These are phyloP conservation scores for Formica aserva DNA, from an alignment of 2,888 invertebrate genomes.

Conservation along the genomic window DNA sequence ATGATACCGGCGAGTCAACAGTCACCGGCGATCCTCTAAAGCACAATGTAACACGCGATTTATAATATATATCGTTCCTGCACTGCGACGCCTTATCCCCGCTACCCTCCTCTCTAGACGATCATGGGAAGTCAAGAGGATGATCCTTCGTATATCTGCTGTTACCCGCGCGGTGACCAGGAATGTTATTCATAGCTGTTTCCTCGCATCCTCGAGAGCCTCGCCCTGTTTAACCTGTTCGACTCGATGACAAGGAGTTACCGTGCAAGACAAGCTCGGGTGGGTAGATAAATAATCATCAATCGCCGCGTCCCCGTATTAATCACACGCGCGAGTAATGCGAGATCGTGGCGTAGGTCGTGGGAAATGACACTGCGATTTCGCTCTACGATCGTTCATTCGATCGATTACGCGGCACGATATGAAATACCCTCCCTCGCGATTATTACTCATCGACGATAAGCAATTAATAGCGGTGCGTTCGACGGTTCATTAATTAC, in stretches of 20 bases:
- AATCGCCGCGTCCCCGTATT: slow-evolving; percentile 5
- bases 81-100: slow-evolving; percentile 27
- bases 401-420: slow-evolving; percentile 66
- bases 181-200: slow-evolving; percentile 55
- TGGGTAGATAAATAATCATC: slow-evolving; percentile 26
- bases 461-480: slow-evolving; percentile 67
- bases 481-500: slow-evolving; percentile 71
- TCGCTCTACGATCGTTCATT: slow-evolving; percentile 78
- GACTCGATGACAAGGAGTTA: not conserved
- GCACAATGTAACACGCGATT: slow-evolving; percentile 84
- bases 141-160: slow-evolving; percentile 51
- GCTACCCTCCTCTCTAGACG: slow-evolving; percentile 48
- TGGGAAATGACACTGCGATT: slow-evolving; percentile 81
- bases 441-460: slow-evolving; percentile 69
- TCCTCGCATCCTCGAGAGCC: not conserved
- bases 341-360: slow-evolving; percentile 69
- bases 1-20: slow-evolving; percentile 84
- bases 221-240: slow-evolving; percentile 15
- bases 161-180: slow-evolving; percentile 64
- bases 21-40: slow-evolving; percentile 81
- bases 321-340: slow-evolving; percentile 37
- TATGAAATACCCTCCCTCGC: slow-evolving; percentile 59
- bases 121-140: slow-evolving; percentile 67
- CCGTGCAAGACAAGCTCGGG: not conserved
- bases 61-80: slow-evolving; percentile 79